Evolutionary conservation across 2,797 vertebrate species (phyloP).

Genomic region (Varecia variegata): DNA sequence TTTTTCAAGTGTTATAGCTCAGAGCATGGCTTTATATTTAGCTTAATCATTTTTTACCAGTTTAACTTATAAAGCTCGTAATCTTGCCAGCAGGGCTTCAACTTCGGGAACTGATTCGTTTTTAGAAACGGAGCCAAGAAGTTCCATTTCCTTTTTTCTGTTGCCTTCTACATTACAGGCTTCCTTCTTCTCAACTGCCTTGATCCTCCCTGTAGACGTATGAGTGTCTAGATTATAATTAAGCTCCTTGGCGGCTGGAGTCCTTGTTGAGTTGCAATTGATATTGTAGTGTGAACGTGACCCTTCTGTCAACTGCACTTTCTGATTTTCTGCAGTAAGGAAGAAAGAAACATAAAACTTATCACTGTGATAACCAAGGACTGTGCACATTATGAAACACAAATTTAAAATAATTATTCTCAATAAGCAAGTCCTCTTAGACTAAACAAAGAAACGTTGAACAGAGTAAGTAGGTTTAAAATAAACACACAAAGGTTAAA

Average conservation of each 20-base stretch:
- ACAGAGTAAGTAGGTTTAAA: conserved; percentile 41
- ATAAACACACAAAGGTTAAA: conserved; percentile 52
- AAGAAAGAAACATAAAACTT: conserved; percentile 77
- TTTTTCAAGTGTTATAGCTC: conserved; percentile 67
- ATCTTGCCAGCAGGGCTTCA: conserved; percentile 94
- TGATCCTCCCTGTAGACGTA: conserved; percentile 83
- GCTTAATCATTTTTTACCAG: conserved; percentile 70
- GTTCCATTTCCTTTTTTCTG: conserved; percentile 84
- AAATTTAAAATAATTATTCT: conserved; percentile 45
- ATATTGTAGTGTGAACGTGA: conserved; percentile 90
- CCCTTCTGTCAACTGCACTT: conserved; percentile 89
- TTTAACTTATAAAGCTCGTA: conserved; percentile 91
- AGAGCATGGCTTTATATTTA: conserved; percentile 61
- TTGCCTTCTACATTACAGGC: conserved; percentile 73
- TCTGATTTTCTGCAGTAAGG: conserved; percentile 92
- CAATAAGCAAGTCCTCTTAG: conserved; percentile 52
- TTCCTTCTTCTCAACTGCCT: conserved; percentile 82
- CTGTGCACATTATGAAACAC: conserved; percentile 41
- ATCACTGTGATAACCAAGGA: conserved; percentile 63
- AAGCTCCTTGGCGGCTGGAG: conserved; percentile 88
- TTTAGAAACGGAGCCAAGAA: conserved; percentile 80
- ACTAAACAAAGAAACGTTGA: conserved; percentile 45
- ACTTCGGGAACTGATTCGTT: conserved; percentile 90
- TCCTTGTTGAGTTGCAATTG: conserved; percentile 86
- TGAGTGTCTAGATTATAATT: conserved; percentile 88